These are phyloP conservation scores for Lytechinus pictus DNA, from an alignment of 35 echinoderm and acorn worm species.

Conservation along the genomic window DNA sequence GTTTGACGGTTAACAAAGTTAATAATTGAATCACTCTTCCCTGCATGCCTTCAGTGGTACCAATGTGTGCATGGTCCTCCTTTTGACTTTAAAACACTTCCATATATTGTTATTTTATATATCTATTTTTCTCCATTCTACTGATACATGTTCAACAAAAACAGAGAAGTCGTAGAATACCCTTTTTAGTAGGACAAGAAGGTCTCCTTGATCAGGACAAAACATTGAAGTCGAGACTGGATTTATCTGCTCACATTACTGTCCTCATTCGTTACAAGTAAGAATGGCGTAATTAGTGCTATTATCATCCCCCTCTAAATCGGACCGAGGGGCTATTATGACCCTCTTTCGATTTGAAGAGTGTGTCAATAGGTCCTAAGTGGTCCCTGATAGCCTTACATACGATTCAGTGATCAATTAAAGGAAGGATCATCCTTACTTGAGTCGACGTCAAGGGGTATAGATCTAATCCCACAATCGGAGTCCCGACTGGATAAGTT, in stretches of 20 bases:
- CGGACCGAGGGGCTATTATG: slow-evolving; percentile 7
- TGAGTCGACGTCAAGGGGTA: background rate
- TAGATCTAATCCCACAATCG: background rate
- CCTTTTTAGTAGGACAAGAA: background rate
- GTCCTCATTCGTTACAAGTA: background rate
- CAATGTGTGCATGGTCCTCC: background rate
- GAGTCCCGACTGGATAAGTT: background rate
- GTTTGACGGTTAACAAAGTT: background rate
- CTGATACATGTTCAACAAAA: background rate
- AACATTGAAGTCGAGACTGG: background rate
- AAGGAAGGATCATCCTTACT: background rate
- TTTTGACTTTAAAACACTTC: background rate
- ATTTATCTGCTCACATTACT: background rate
- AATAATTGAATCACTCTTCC: background rate
- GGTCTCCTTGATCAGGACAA: background rate
- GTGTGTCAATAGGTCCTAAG: background rate
- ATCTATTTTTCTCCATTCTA: background rate
- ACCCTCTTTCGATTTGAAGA: background rate
- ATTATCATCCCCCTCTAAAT: background rate
- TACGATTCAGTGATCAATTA: background rate
- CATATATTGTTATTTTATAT: background rate
- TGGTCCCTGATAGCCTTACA: background rate
- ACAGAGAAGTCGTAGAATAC: background rate
- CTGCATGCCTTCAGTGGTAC: background rate
- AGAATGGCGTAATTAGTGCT: slow-evolving; percentile 1